Percentiles rank a stretch among this genome's conserved stretches.
Evolutionary conservation across 2,888 invertebrate species (phyloP).

Genomic region (Anoplius nigerrimus): DNA sequence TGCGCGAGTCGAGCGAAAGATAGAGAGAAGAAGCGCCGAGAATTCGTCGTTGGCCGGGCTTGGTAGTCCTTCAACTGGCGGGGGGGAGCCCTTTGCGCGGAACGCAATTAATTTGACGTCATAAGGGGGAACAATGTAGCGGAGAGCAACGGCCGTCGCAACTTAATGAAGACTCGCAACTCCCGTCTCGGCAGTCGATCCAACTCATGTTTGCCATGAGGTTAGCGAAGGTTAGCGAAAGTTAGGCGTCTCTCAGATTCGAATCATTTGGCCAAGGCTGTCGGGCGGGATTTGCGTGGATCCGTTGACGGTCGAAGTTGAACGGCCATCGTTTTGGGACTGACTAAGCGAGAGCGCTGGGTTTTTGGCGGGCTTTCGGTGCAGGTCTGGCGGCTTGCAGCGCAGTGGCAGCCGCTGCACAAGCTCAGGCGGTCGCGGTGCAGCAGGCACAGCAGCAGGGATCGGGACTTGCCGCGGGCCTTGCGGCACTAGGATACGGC

Average conservation of each 20-base stretch:
- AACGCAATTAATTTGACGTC: slow-evolving; percentile 42
- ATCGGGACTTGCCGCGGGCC: slow-evolving; percentile 73
- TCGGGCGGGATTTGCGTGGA: no score
- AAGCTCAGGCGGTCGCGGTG: slow-evolving; percentile 73
- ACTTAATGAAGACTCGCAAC: slow-evolving; percentile 1
- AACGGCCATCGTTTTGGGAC: neutral
- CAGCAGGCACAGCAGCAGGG: slow-evolving; percentile 74
- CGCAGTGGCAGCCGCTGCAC: slow-evolving; percentile 74
- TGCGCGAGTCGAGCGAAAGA: neutral
- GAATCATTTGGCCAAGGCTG: no score
- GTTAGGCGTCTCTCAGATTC: no score
- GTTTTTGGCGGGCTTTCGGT: slow-evolving; percentile 72
- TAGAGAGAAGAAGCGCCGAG: no score
- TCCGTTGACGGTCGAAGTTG: no score
- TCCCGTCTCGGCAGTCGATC: no score
- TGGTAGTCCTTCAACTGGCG: slow-evolving; percentile 53
- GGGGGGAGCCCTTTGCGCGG: slow-evolving; percentile 52
- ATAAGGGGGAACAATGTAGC: no score
- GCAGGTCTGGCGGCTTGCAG: slow-evolving; percentile 81
- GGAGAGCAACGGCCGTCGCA: neutral
- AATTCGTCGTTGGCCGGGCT: slow-evolving; percentile 18
- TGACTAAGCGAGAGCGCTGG: slow-evolving; percentile 66
- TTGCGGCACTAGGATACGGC: slow-evolving; percentile 73
- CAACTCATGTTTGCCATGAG: no score
- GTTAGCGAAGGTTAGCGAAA: no score